Conservation (phyloP, 2,113 vertebrate genomes). For the Pampusana beccarii region DNA sequence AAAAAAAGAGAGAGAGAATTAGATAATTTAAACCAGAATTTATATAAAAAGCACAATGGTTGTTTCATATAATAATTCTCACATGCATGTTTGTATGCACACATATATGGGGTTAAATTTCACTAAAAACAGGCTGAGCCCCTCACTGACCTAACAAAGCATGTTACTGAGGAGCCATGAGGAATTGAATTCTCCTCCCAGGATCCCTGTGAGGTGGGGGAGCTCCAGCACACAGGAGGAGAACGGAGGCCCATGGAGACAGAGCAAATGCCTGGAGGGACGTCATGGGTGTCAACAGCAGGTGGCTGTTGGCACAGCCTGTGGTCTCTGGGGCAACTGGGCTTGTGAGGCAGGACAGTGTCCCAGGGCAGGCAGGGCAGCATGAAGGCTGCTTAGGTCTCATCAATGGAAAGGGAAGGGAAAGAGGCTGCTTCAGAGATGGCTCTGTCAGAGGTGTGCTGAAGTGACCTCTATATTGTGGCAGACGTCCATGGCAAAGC, state of each 20-base stretch:
- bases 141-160: not conserved
- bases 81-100: accelerated
- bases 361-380: not conserved
- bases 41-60: not conserved
- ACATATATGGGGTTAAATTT: not conserved
- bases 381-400: not conserved
- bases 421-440: not conserved
- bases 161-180: accelerated
- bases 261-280: not conserved
- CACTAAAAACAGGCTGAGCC: not conserved
- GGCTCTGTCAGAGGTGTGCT: not conserved
- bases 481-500: not conserved
- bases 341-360: not conserved
- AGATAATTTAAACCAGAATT: not conserved
- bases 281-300: not conserved
- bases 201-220: not conserved
- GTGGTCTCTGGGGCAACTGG: accelerated
- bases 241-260: not conserved
- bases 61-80: not conserved
- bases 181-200: not conserved
- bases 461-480: not conserved
- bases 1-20: not conserved
- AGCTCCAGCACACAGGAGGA: not conserved
- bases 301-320: not conserved
- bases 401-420: not conserved